phyloP scores from a whole-genome alignment of 1,140 invertebrate genomes.

The Drosophila tristis region DNA sequence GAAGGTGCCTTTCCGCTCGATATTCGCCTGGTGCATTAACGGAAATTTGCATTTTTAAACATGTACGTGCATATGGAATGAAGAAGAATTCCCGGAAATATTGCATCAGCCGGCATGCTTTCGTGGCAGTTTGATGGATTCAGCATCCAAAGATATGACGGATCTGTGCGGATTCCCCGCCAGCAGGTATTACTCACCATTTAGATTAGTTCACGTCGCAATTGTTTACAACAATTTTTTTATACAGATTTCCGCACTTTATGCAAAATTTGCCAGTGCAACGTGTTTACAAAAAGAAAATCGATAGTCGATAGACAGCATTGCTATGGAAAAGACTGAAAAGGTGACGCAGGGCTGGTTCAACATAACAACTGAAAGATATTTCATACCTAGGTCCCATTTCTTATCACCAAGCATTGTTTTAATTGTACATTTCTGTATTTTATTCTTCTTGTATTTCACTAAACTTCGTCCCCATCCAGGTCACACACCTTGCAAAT shows the following conservation, averaged over 20 bases:
- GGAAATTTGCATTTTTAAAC: neutral
- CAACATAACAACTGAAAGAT: no score
- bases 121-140: constrained; percentile 23
- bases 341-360: no score
- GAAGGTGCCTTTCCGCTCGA: constrained; percentile 95
- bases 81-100: neutral
- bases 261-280: constrained; percentile 52
- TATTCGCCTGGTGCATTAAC: constrained; percentile 50
- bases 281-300: constrained; percentile 65
- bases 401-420: no score
- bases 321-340: no score
- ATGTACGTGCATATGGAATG: neutral
- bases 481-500: no score
- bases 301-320: no score
- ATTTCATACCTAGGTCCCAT: no score
- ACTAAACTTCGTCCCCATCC: no score
- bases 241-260: constrained; percentile 17
- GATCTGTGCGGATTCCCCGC: no score
- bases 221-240: constrained; percentile 57
- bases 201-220: constrained; percentile 4
- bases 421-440: no score
- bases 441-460: no score
- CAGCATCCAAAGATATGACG: neutral
- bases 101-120: constrained; percentile 42
- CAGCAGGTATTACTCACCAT: constrained; percentile 48